Conservation (phyloP, 2,888 invertebrate species). For the Augochlorella aurata region DNA sequence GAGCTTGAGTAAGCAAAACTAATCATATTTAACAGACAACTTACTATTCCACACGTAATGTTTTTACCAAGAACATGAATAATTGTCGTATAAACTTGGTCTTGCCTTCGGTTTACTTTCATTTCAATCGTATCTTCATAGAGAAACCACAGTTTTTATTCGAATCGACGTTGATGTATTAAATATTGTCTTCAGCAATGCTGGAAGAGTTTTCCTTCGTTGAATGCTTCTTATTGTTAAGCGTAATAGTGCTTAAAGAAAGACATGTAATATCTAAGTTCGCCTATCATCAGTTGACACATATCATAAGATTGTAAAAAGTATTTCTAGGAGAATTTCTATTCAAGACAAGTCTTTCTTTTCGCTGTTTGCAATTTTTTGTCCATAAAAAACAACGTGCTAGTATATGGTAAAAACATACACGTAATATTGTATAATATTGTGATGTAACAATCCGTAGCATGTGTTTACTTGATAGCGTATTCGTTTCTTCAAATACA, state of each 20-base stretch:
- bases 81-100: constrained; percentile 27
- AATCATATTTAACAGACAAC: constrained; percentile 35
- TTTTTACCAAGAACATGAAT: constrained; percentile 51
- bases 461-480: constrained; percentile 35
- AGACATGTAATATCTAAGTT: constrained; percentile 39
- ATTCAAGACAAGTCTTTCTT: constrained; percentile 30
- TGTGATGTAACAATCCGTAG: constrained; percentile 47
- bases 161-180: constrained; percentile 5
- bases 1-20: constrained; percentile 50
- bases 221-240: constrained; percentile 14
- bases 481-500: constrained; percentile 31
- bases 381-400: constrained; percentile 19
- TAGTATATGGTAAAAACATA: constrained; percentile 52
- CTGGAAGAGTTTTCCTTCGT: constrained; percentile 35
- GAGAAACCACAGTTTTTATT: not conserved
- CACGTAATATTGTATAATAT: constrained; percentile 50
- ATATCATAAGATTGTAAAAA: constrained; percentile 61
- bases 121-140: not conserved
- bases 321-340: constrained; percentile 32
- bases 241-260: constrained; percentile 25
- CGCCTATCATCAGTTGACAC: constrained; percentile 54
- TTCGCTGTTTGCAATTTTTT: constrained; percentile 20
- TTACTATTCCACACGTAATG: constrained; percentile 34
- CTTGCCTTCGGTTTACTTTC: constrained; percentile 27
- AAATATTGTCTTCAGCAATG: constrained; percentile 63